Evolutionary conservation across 2,797 vertebrate genomes (phyloP).

Genomic region (Scolopax rusticola): DNA sequence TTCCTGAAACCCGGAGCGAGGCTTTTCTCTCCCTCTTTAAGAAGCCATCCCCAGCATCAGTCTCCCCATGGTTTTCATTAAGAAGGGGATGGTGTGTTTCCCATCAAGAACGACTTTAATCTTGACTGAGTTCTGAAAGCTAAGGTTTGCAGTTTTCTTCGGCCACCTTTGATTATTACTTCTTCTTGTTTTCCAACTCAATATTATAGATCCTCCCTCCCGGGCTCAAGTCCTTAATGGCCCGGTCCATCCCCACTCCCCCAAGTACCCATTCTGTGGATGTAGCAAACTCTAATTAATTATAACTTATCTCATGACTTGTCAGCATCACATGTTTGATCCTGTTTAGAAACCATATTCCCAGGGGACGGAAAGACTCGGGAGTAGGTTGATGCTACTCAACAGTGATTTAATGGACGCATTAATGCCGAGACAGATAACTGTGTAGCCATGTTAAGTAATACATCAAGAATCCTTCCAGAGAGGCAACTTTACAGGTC

Average conservation of each 20-base stretch:
- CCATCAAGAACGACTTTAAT: conserved; percentile 71
- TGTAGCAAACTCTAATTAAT: conserved; percentile 70
- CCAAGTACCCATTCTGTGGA: conserved; percentile 61
- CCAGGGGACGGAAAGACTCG: conserved; percentile 44
- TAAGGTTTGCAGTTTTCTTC: conserved; percentile 69
- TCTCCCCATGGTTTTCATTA: conserved; percentile 71
- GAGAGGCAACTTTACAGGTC: conserved; percentile 49
- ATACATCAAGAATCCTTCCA: conserved; percentile 41
- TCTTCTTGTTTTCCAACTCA: conserved; percentile 53
- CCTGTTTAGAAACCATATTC: conserved; percentile 73
- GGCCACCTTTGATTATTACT: conserved; percentile 70
- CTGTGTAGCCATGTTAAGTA: conserved; percentile 59
- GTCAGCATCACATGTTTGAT: conserved; percentile 65
- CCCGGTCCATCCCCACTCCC: conserved; percentile 45
- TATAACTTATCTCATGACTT: conserved; percentile 67
- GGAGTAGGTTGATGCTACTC: conserved; percentile 55
- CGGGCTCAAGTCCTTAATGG: conserved; percentile 45
- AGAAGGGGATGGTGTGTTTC: conserved; percentile 61
- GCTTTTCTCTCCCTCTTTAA: conserved; percentile 13
- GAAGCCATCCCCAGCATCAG: conserved; percentile 23
- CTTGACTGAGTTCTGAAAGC: conserved; percentile 67
- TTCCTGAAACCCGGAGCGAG: background rate
- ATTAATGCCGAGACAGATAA: conserved; percentile 53
- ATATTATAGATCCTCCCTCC: conserved; percentile 68
- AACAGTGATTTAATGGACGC: conserved; percentile 67